Evolutionary conservation across 2,113 vertebrate genomes (phyloP).

Genomic region (Maccullochella peelii): DNA sequence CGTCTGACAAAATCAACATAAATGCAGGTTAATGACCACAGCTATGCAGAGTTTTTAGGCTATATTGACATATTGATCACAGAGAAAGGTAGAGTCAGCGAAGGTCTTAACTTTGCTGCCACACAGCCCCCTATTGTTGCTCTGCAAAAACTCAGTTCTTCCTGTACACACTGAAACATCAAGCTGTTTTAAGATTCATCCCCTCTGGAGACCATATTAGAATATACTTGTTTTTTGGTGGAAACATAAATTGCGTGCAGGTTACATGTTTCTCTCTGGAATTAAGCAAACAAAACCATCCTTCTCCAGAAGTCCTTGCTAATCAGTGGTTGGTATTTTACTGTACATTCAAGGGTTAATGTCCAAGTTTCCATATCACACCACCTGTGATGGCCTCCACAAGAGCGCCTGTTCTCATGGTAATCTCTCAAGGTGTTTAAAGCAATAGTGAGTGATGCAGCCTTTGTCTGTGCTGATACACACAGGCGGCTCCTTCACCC

Average conservation of each 20-base stretch:
- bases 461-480: slow-evolving; percentile 79
- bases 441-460: slow-evolving; percentile 78
- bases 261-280: slow-evolving; percentile 1
- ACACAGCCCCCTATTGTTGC: no score
- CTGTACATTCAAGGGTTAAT: slow-evolving; percentile 63
- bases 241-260: not conserved
- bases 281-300: not conserved
- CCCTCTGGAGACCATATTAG: not conserved
- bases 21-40: not conserved
- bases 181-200: no score
- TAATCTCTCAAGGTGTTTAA: slow-evolving; percentile 82
- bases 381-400: slow-evolving; percentile 65
- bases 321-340: slow-evolving; percentile 17
- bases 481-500: slow-evolving; percentile 76
- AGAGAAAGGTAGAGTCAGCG: no score
- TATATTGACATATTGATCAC: not conserved
- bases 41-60: not conserved
- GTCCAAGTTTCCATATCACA: slow-evolving; percentile 56
- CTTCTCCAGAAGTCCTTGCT: not conserved
- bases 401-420: slow-evolving; percentile 65
- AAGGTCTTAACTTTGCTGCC: no score
- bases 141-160: not conserved
- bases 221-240: not conserved
- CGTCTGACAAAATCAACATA: not conserved
- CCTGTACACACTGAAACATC: not conserved